Evolutionary conservation across 2,888 invertebrate genomes (phyloP).

Genomic region (Leucophenga montana): DNA sequence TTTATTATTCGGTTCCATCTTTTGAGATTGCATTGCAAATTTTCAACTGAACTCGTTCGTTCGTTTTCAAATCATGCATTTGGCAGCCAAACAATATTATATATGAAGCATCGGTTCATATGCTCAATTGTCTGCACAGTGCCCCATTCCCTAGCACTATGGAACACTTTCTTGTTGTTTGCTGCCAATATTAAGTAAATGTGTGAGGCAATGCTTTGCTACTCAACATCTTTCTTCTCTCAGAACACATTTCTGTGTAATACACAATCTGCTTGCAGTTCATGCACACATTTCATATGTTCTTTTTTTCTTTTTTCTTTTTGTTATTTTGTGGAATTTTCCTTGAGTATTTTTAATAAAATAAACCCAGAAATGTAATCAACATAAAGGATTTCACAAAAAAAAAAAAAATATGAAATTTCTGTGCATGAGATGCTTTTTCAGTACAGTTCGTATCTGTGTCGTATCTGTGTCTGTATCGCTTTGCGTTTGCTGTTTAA

Average conservation of each 20-base stretch:
- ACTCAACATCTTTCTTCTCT: not conserved
- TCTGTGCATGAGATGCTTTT: slow-evolving; percentile 53
- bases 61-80: slow-evolving; percentile 59
- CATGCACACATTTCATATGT: slow-evolving; percentile 14
- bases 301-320: slow-evolving; percentile 9
- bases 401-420: slow-evolving; percentile 46
- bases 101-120: slow-evolving; percentile 30
- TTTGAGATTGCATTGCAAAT: slow-evolving; percentile 63
- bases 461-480: slow-evolving; percentile 30
- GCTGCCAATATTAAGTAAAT: slow-evolving; percentile 62
- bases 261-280: not conserved
- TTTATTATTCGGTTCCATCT: no score
- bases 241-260: no score
- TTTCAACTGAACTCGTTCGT: slow-evolving; percentile 53
- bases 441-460: slow-evolving; percentile 20
- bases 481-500: slow-evolving; percentile 58
- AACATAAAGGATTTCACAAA: slow-evolving; percentile 69
- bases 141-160: not conserved
- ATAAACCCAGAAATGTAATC: slow-evolving; percentile 71
- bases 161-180: slow-evolving; percentile 29
- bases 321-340: slow-evolving; percentile 16
- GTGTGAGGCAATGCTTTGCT: slow-evolving; percentile 44
- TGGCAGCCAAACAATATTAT: slow-evolving; percentile 59
- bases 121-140: not conserved
- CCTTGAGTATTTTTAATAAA: slow-evolving; percentile 63